A percentile compares a stretch with the other conserved stretches of the same genome.
phyloP scores from a whole-genome alignment of 2,797 vertebrate genomes.

The Spondyliosoma cantharus region DNA sequence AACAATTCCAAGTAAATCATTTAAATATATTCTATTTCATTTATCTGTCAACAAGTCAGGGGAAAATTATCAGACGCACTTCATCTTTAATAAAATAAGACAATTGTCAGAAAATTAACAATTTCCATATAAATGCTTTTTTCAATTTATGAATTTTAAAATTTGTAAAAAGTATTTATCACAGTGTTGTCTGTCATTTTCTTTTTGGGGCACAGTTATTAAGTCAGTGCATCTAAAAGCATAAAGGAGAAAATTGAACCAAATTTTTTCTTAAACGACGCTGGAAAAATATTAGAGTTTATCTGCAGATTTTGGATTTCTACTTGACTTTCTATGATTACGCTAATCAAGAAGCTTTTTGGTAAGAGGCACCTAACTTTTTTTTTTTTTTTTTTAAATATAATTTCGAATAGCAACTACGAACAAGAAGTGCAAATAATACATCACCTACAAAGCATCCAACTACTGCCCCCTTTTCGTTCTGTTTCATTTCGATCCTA shows the following conservation, averaged over 20 bases:
- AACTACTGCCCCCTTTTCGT: slow-evolving; percentile 45
- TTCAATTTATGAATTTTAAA: slow-evolving; percentile 64
- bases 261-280: slow-evolving; percentile 35
- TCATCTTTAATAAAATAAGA: slow-evolving; percentile 59
- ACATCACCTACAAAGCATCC: slow-evolving; percentile 67
- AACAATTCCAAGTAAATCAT: slow-evolving; percentile 62
- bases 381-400: slow-evolving; percentile 13
- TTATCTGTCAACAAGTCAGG: slow-evolving; percentile 52
- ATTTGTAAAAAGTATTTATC: slow-evolving; percentile 78
- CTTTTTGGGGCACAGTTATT: slow-evolving; percentile 56
- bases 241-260: slow-evolving; percentile 45
- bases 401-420: slow-evolving; percentile 59
- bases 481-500: slow-evolving; percentile 53
- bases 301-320: slow-evolving; percentile 53
- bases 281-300: slow-evolving; percentile 53
- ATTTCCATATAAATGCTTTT: slow-evolving; percentile 72
- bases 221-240: slow-evolving; percentile 59
- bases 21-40: slow-evolving; percentile 58
- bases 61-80: slow-evolving; percentile 65
- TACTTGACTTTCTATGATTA: slow-evolving; percentile 49
- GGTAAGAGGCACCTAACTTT: slow-evolving; percentile 68
- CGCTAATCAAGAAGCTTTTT: slow-evolving; percentile 71
- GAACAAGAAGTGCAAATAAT: slow-evolving; percentile 75
- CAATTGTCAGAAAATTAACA: slow-evolving; percentile 64
- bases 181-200: slow-evolving; percentile 80